Percentiles rank a stretch among this genome's conserved stretches.
Conservation (phyloP, 2,888 invertebrate species). For the Seira musarum region DNA sequence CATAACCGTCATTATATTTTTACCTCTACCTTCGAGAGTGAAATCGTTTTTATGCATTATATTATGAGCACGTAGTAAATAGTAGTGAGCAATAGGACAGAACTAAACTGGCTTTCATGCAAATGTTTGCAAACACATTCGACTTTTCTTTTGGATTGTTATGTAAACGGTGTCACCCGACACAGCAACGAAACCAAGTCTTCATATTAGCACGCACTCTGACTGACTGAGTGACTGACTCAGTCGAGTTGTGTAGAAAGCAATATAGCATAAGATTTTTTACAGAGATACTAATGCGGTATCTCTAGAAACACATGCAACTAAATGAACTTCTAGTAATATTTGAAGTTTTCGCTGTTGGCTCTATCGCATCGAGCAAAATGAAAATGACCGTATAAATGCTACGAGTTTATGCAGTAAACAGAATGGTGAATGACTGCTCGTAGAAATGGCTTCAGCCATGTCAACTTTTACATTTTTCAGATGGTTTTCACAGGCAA, state of each 20-base stretch:
- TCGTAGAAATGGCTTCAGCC: neutral
- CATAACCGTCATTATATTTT: neutral
- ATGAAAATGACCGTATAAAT: neutral
- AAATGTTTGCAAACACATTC: neutral
- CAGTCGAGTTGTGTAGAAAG: neutral
- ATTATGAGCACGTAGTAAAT: neutral
- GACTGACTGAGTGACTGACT: too few species aligned
- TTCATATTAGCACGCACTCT: conserved; percentile 6
- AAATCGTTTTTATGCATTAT: neutral
- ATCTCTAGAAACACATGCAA: neutral
- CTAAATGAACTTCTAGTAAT: conserved; percentile 3
- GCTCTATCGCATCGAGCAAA: neutral
- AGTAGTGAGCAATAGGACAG: too few species aligned
- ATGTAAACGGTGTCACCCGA: conserved; percentile 18
- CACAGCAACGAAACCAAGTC: neutral
- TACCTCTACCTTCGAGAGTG: neutral
- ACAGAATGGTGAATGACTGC: neutral
- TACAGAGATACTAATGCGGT: conserved; percentile 12
- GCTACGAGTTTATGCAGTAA: neutral
- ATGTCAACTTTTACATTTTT: conserved; percentile 1
- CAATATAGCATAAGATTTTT: neutral
- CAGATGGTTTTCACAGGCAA: neutral
- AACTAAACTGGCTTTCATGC: neutral
- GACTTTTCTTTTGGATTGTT: neutral
- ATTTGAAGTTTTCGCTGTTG: neutral